Evolutionary conservation across 2,888 invertebrate genomes (phyloP).

Genomic region (Polyommatus iphigenia): DNA sequence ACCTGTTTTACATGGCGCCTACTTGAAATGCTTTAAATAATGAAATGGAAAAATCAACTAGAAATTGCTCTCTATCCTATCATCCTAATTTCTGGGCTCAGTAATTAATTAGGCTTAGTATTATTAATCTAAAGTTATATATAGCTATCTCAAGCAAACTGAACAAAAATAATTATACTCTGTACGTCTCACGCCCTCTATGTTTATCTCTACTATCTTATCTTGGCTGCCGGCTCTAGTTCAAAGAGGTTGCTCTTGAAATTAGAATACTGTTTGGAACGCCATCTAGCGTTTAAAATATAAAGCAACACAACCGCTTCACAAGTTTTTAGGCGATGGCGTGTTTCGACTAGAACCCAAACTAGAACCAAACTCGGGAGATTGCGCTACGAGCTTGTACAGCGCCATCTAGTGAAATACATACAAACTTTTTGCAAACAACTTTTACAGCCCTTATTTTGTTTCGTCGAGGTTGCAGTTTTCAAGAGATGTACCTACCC

Average conservation of each 20-base stretch:
- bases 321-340: not conserved
- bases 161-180: not conserved
- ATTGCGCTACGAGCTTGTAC: not conserved
- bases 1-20: too few species aligned
- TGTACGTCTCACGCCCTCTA: not conserved
- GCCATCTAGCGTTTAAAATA: not conserved
- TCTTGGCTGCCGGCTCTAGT: not conserved
- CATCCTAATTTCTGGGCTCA: too few species aligned
- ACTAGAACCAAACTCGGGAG: not conserved
- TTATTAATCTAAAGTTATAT: not conserved
- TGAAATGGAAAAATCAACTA: too few species aligned
- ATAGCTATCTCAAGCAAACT: too few species aligned
- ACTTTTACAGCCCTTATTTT: not conserved
- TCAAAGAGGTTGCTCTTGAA: not conserved
- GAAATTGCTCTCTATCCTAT: too few species aligned
- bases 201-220: not conserved
- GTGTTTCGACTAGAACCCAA: not conserved
- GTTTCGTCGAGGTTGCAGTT: not conserved
- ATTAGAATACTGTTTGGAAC: not conserved
- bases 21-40: too few species aligned
- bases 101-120: too few species aligned
- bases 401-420: slow-evolving; percentile 28
- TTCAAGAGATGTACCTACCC: not conserved
- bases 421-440: not conserved
- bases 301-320: not conserved